A percentile compares a stretch with the other conserved stretches of the same genome.
Conservation (phyloP, 2,888 invertebrate species). For the Volucella inflata region DNA sequence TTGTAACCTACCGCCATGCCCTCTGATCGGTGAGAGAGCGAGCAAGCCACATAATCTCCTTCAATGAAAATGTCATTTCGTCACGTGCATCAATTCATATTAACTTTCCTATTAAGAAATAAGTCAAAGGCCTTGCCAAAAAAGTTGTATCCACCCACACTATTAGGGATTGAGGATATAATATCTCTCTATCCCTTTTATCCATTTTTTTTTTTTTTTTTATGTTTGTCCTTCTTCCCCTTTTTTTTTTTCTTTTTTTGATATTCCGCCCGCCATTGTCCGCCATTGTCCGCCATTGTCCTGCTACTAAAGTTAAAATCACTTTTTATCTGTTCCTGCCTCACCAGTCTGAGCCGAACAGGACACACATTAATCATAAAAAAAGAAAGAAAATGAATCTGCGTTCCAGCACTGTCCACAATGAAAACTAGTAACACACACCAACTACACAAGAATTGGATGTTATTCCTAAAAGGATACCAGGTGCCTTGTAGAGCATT, state of each 20-base stretch:
- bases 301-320: slow-evolving; percentile 13
- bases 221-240: neutral
- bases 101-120: slow-evolving; percentile 38
- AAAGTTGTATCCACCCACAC: neutral
- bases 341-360: slow-evolving; percentile 21
- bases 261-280: no score
- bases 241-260: slow-evolving; percentile 4
- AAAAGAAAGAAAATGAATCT: slow-evolving; percentile 17
- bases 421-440: neutral
- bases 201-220: neutral
- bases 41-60: slow-evolving; percentile 54
- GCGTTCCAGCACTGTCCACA: slow-evolving; percentile 52
- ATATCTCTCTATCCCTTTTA: neutral
- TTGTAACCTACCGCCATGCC: neutral
- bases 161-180: neutral
- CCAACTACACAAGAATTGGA: slow-evolving; percentile 18
- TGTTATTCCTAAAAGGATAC: slow-evolving; percentile 54
- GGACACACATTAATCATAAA: slow-evolving; percentile 68
- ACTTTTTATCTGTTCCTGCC: neutral
- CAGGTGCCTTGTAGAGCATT: slow-evolving; percentile 59
- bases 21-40: neutral
- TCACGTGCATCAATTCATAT: slow-evolving; percentile 70
- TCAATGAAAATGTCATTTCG: slow-evolving; percentile 66
- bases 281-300: no score
- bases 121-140: slow-evolving; percentile 9